Evolutionary conservation across 1,140 invertebrate species (phyloP).

Genomic region (Camponotus vicinus): DNA sequence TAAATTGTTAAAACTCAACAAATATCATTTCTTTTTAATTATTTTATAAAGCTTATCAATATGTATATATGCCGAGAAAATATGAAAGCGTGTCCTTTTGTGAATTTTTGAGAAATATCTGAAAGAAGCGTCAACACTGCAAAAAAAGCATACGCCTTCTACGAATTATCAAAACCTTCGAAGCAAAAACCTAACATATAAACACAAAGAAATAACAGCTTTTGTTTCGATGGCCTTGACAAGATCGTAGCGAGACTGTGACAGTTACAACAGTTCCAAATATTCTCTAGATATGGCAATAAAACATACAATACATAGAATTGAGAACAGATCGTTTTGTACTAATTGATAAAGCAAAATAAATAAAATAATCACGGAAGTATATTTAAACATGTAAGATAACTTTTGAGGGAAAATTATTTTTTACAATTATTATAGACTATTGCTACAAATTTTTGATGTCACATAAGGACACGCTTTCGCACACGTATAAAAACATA

Average conservation of each 20-base stretch:
- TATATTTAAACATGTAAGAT: slow-evolving; percentile 13
- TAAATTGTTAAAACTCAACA: no score
- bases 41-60: background rate
- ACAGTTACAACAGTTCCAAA: slow-evolving; percentile 7
- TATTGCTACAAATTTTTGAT: background rate
- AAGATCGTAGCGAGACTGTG: slow-evolving; percentile 3
- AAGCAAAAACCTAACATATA: slow-evolving; percentile 1
- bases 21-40: slow-evolving; percentile 12
- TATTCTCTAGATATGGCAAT: background rate
- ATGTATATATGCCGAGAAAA: background rate
- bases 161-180: slow-evolving; percentile 13
- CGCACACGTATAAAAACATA: background rate
- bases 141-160: slow-evolving; percentile 4
- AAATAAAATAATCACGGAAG: slow-evolving; percentile 12
- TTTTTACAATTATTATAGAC: background rate
- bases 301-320: background rate
- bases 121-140: background rate
- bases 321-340: background rate
- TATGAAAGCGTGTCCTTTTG: slow-evolving; percentile 25
- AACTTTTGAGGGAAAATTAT: background rate
- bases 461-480: slow-evolving; percentile 8
- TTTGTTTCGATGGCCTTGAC: slow-evolving; percentile 25
- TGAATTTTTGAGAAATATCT: background rate
- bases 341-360: background rate
- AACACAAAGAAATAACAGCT: slow-evolving; percentile 3